Evolutionary conservation across 2,113 vertebrate species (phyloP), one percentile per base, ranked within the genome.

Genomic region (Stictonetta naevosa): DNA sequence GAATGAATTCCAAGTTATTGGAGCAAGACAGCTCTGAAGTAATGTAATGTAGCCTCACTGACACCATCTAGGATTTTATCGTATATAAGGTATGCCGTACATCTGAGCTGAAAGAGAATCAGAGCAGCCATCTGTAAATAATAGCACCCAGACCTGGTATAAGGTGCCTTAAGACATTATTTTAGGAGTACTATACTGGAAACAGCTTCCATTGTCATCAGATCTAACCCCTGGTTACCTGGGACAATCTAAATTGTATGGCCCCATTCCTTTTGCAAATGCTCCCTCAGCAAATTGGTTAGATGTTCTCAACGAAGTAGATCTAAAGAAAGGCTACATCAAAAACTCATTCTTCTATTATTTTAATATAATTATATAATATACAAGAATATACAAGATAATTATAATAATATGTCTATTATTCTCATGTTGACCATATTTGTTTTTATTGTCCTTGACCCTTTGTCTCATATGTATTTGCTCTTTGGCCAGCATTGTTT

Each of bases 1-100:
- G 75, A 95, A 90, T 67, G 75, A 95, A 88, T 67, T 93, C 93
- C 55, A 91, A 56, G 53, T 34, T 88, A 85, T 73, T 77, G 59
- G 50, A 83, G 59, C 31, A 91, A 83, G n/a, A 73, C 77, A 91
- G 15, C 56, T 80, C 73, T 5, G 0, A 88, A 93, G 79, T 40
- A 92, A 92, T 69, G 36, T 67, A 93, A 86, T 83, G 25, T 20
- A 67, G 36, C 34, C 40, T 64, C 58, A 77, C 0, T 62, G 62
- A 79, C 73, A 86, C 44, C 21, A 83, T 50, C 50, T 52, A 76
- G 40, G 80, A 77, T 92, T 93, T 73, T 91, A 71, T 78, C 66
- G 20, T 64, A 14, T 88, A 44, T 83, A 67, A 86, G 46, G 6
- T 10, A 83, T 53, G 28, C 5, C 14, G 31, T 87, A 89, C 23